Base-by-base conservation (phyloP, 2,797 vertebrate genomes). In the Chanos chanos region DNA sequence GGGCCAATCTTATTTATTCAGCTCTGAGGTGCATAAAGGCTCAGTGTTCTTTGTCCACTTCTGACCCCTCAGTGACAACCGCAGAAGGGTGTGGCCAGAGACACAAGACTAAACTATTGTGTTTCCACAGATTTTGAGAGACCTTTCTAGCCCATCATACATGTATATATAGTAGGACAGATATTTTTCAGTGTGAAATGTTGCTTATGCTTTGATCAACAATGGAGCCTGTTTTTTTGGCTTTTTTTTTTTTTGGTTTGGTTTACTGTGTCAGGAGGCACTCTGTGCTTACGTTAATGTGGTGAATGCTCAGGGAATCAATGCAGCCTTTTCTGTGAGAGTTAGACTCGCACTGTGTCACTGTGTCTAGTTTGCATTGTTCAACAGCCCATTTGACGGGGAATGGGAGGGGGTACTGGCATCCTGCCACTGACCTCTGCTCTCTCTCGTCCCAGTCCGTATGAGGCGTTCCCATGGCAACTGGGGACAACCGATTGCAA, bases 1-100 rank as follows among this genome's bases (percentile, higher is more conserved):
- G 4, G 25, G 41, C 49, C 51, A 39, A 72, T 80, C 73, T 76
- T 77, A 74, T 80, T 80, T 80, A 30, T 70, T 64, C 77, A 80
- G 77, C 65, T 57, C 39, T 9, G 36, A 66, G 55, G 61, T 54
- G 36, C 27, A 24, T 21, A 7, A 25, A 25, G 25, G 28, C 28
- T 43, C 39, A 47, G 57, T n/a, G 58, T 49, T 21, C 57, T 61
- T 25, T 39, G 16, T 40, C 19, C 1, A 63, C 22, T 8, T 36
- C 61, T 69, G 69, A 77, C 78, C 62, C 81, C 34, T 33, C 61
- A 43, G 65, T 70, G 13, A 16, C 48, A 52, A 18, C 36, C 63
- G 59, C 83, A 71, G 60, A 67, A 64, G 56, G 73, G 65, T 59
- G 71, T 60, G 64, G 51, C 36, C 44, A 47, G 13, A 21, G 50